Percentiles rank a stretch among this genome's conserved stretches.
Evolutionary conservation across 64 coral and sea anemone species (phyloP).

Genomic region (Stichodactyla helianthus): DNA sequence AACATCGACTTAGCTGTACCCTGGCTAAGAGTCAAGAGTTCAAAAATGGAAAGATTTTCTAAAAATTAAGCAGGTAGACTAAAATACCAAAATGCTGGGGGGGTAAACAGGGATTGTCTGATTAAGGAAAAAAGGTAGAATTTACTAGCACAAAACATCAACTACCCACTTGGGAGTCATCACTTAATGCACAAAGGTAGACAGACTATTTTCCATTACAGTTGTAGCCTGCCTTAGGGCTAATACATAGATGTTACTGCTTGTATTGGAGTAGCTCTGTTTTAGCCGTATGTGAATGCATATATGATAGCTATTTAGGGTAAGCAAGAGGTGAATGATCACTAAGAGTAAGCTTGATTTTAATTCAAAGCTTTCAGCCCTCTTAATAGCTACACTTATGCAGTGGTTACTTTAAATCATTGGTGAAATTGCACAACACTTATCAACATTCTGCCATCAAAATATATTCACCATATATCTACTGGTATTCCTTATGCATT

Average conservation of each 20-base stretch:
- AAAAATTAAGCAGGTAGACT: too few species aligned
- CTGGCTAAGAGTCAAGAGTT: too few species aligned
- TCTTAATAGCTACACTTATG: not conserved
- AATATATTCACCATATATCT: too few species aligned
- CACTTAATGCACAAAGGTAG: not conserved
- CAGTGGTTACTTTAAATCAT: not conserved
- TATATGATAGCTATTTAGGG: too few species aligned
- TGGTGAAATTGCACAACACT: not conserved
- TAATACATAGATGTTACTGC: not conserved
- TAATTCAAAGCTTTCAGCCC: not conserved
- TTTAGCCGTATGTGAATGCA: not conserved
- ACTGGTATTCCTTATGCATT: not conserved
- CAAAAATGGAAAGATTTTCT: too few species aligned
- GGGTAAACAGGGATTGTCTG: not conserved
- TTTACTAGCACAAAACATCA: not conserved
- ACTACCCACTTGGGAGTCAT: not conserved
- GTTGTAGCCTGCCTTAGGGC: not conserved
- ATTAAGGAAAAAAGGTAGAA: not conserved
- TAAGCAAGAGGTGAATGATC: not conserved
- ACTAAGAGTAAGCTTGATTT: not conserved
- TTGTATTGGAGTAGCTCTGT: not conserved
- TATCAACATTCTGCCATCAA: too few species aligned
- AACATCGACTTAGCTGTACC: too few species aligned
- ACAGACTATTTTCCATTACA: not conserved
- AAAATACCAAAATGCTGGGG: too few species aligned